Evolutionary conservation across 2,888 invertebrate genomes (phyloP).

Genomic region (Lithophane semibrunnea): DNA sequence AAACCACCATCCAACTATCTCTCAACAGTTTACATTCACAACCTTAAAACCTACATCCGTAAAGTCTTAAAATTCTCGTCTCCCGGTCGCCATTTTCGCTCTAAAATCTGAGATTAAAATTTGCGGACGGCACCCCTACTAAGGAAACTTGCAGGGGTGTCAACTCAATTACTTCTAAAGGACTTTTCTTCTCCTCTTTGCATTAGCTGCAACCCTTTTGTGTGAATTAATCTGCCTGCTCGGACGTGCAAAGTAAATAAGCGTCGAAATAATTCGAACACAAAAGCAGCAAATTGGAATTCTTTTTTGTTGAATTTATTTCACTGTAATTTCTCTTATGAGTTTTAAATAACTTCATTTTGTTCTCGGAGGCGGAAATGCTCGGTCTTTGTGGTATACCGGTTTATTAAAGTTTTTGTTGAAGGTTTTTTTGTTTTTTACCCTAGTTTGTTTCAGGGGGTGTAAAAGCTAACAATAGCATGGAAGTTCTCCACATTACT

Average conservation of each 20-base stretch:
- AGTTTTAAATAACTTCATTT: conserved; percentile 48
- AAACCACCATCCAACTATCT: not conserved
- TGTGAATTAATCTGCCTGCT: conserved; percentile 18
- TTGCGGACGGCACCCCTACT: conserved; percentile 48
- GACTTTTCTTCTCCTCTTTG: conserved; percentile 39
- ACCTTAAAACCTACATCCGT: not conserved
- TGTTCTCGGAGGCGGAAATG: not conserved
- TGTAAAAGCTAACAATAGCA: too few species aligned
- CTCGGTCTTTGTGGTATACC: not conserved
- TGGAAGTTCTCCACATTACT: too few species aligned
- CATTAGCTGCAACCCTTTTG: conserved; percentile 51
- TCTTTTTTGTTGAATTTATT: conserved; percentile 44
- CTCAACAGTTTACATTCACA: not conserved
- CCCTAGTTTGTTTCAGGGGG: not conserved
- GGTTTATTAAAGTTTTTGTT: conserved; percentile 2
- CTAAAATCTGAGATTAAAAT: conserved; percentile 27
- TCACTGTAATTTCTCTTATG: conserved; percentile 32
- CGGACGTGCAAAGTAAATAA: conserved; percentile 57
- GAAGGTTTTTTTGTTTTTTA: not conserved
- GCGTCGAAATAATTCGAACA: conserved; percentile 24
- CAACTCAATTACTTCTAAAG: conserved; percentile 52
- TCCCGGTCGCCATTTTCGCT: conserved; percentile 4
- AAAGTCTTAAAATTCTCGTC: conserved; percentile 2
- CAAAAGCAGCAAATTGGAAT: conserved; percentile 37
- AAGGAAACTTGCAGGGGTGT: conserved; percentile 23